phyloP scores from a whole-genome alignment of 2,797 vertebrate species.

The Falco columbarius region DNA sequence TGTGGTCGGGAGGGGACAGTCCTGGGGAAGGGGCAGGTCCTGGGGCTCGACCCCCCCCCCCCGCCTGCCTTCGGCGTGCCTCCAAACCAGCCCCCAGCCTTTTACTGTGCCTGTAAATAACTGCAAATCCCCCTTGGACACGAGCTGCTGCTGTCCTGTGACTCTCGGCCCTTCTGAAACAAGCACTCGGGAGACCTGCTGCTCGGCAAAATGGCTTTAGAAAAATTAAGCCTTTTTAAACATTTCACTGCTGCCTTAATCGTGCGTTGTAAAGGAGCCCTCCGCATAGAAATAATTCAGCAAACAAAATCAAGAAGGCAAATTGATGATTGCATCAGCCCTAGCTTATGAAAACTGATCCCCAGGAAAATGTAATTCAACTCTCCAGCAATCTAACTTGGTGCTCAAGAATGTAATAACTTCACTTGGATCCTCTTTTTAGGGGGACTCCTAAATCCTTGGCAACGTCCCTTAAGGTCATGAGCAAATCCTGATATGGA shows the following conservation, averaged over 20 bases:
- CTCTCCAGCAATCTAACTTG: constrained; percentile 27
- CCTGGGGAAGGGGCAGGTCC: not conserved
- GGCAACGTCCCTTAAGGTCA: constrained; percentile 65
- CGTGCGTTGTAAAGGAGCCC: not conserved
- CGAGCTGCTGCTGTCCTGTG: not conserved
- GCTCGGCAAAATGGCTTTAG: not conserved
- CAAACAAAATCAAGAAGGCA: not conserved
- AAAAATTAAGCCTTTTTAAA: not conserved
- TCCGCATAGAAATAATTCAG: not conserved
- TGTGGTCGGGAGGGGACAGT: not conserved
- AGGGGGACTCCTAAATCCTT: constrained; percentile 64
- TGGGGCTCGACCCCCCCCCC: not conserved
- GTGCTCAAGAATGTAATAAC: constrained; percentile 37
- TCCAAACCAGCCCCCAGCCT: not conserved
- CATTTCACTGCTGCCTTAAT: not conserved
- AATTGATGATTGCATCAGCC: constrained; percentile 55
- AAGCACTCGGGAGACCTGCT: not conserved
- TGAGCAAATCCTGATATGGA: constrained; percentile 49
- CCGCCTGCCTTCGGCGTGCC: not conserved
- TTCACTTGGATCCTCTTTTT: constrained; percentile 55
- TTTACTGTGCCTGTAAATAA: not conserved
- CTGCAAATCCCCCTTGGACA: not conserved
- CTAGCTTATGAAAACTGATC: constrained; percentile 50
- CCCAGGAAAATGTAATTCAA: constrained; percentile 48
- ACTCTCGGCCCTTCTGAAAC: not conserved